Evolutionary conservation across 2,113 vertebrate genomes (phyloP), one percentile per base, ranked within the genome.

Genomic region (Hassar affinis): DNA sequence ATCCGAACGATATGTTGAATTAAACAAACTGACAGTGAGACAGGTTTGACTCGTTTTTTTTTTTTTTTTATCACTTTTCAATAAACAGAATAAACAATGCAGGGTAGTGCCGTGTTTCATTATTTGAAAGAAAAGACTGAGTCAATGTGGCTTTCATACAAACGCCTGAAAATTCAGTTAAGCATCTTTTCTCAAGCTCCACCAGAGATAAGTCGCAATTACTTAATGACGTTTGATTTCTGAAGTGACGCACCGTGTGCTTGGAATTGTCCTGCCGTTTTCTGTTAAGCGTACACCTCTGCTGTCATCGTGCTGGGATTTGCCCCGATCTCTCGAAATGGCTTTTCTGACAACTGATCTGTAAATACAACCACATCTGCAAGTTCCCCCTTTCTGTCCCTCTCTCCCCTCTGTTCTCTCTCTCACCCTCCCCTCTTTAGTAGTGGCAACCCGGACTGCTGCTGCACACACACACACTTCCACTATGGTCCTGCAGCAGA

Each of bases 291-390:
- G 87, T 11, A 56, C 49, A 56, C 90, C 86, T 89, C 86, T 85
- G 84, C 89, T 92, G 92, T 93, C 92, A 91, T 86, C 78, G 89
- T 49, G 81, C 89, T 85, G 84, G 90, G 92, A 91, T 89, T 94
- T 94, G 94, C 93, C 74, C 92, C 96, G 93, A 96, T 96, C 95
- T 94, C 95, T 96, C 95, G 95, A 97, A 99, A 94, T 92, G 92
- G 91, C 87, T 92, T 91, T 93, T 94, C 92, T 97, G 97, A 98
- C 96, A 98, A 97, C 94, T 97, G 97, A 98, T 97, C 96, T 98
- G 97, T 99, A 98, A 99, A 98, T 98, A 98, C 95, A 98, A 95
- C 95, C 95, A 95, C 95, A 97, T 96, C 96, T 96, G 95, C 95
- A 92, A 91, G 88, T 86, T 71, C 88, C 84, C 68, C 76, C 83